Conservation (phyloP, 2,888 invertebrate species). For the Malacosoma neustria region DNA sequence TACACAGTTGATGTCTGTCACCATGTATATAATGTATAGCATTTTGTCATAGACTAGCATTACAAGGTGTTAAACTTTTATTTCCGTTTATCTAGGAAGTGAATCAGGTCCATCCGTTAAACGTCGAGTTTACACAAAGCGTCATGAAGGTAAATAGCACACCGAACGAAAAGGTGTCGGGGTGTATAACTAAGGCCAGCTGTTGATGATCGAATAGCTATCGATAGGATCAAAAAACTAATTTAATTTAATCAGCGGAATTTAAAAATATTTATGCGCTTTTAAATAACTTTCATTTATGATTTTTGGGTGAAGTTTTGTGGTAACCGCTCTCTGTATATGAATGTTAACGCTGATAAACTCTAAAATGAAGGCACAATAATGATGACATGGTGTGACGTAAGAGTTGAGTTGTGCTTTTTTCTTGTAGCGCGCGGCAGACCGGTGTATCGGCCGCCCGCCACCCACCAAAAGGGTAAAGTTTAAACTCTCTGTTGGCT, state of each 20-base stretch:
- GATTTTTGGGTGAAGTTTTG: neutral
- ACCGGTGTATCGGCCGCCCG: slow-evolving; percentile 56
- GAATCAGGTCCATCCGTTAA: slow-evolving; percentile 30
- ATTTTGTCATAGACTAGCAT: slow-evolving; percentile 12
- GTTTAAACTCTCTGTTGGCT: slow-evolving; percentile 47
- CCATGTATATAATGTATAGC: slow-evolving; percentile 64
- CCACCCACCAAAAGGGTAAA: slow-evolving; percentile 69
- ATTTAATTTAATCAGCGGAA: neutral
- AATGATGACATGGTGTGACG: too few relatives aligned
- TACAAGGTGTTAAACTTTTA: slow-evolving; percentile 19
- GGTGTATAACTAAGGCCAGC: slow-evolving; percentile 17
- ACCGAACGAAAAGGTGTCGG: slow-evolving; percentile 26
- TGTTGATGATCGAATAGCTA: neutral
- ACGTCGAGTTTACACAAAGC: slow-evolving; percentile 44
- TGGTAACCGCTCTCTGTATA: neutral
- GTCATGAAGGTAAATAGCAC: slow-evolving; percentile 56
- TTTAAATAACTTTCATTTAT: slow-evolving; percentile 6
- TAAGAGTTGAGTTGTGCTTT: slow-evolving; percentile 63
- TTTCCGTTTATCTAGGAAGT: slow-evolving; percentile 49
- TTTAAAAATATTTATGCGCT: slow-evolving; percentile 8
- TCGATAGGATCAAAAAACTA: neutral
- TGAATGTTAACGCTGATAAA: neutral
- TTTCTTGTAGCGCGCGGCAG: slow-evolving; percentile 64
- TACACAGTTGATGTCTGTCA: slow-evolving; percentile 16
- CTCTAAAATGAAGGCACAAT: neutral